Percentiles rank a stretch among this genome's conserved stretches.
phyloP scores from a whole-genome alignment of 2,888 invertebrate species.

The Noctuana brunneofusca region DNA sequence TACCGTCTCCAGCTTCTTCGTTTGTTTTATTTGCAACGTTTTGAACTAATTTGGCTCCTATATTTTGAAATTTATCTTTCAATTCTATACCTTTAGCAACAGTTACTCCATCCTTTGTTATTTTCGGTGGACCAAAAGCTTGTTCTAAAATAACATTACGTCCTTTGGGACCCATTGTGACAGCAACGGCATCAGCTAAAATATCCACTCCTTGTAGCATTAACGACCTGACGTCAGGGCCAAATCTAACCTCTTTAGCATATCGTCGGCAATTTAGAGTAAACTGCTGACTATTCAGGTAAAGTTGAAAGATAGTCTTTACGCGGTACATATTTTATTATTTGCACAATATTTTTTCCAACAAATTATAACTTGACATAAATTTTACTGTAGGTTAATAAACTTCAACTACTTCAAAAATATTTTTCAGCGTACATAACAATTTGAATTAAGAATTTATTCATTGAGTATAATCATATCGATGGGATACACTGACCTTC shows the following conservation, averaged over 20 bases:
- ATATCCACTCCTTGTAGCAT: slow-evolving; percentile 99
- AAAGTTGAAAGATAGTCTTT: slow-evolving; percentile 22
- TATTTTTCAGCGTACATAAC: neutral
- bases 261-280: slow-evolving; percentile 61
- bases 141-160: slow-evolving; percentile 99
- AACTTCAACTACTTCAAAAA: neutral
- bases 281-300: slow-evolving; percentile 4
- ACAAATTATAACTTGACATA: neutral
- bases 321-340: slow-evolving; percentile 47
- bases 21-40: slow-evolving; percentile 99
- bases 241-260: slow-evolving; percentile 98
- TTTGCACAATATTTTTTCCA: neutral
- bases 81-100: slow-evolving; percentile 99
- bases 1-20: slow-evolving; percentile 99
- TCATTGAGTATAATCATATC: neutral
- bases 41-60: slow-evolving; percentile 98
- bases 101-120: slow-evolving; percentile 99
- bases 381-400: neutral
- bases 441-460: neutral
- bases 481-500: no score
- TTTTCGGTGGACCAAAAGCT: slow-evolving; percentile 98
- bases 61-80: slow-evolving; percentile 98
- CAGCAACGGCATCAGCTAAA: slow-evolving; percentile 98
- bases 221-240: slow-evolving; percentile 95
- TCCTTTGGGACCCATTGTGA: slow-evolving; percentile 99